phyloP scores from a whole-genome alignment of 1,140 invertebrate genomes.

The Paraescarpia echinospica region DNA sequence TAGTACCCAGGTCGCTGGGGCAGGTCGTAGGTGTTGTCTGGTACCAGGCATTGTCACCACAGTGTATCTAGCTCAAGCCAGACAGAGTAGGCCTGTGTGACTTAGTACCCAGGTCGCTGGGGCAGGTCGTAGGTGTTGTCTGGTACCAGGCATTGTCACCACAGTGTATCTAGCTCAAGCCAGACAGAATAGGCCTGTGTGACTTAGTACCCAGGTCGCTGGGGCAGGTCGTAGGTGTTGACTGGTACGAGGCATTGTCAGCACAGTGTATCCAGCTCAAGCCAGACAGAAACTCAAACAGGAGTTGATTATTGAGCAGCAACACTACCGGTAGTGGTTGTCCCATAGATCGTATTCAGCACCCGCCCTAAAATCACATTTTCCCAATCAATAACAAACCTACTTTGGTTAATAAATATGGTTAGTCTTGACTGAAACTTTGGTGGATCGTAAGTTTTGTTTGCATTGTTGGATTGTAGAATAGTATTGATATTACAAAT shows the following conservation, averaged over 20 bases:
- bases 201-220: too few species aligned
- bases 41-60: too few species aligned
- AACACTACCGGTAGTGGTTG: neutral
- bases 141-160: too few species aligned
- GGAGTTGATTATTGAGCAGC: neutral
- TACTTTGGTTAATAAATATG: neutral
- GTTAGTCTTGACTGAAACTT: too few species aligned
- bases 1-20: too few species aligned
- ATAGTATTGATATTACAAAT: neutral
- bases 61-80: too few species aligned
- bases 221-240: neutral
- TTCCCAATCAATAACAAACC: neutral
- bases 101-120: too few species aligned
- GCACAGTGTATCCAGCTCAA: neutral
- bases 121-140: too few species aligned
- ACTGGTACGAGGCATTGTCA: neutral
- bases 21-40: too few species aligned
- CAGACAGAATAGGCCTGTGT: too few species aligned
- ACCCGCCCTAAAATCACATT: neutral
- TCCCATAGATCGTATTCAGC: neutral
- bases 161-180: too few species aligned
- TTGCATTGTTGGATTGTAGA: neutral
- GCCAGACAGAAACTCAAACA: neutral
- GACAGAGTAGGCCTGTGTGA: too few species aligned
- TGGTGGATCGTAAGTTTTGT: neutral